Conservation (phyloP, 2,797 vertebrate species). For the Diceros bicornis region DNA sequence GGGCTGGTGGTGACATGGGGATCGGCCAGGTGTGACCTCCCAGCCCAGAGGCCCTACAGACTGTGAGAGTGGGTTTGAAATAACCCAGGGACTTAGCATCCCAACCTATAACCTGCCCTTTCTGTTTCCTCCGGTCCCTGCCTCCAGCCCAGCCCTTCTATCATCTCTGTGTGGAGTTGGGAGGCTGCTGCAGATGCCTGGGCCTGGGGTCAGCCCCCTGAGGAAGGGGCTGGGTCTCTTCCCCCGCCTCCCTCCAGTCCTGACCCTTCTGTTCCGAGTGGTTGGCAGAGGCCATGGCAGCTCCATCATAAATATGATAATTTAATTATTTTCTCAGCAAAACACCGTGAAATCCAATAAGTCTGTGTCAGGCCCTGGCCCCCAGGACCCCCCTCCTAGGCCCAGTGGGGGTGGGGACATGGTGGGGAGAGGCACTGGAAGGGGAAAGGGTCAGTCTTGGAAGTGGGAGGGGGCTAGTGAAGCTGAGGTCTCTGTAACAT, state of each 20-base stretch:
- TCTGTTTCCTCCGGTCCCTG: neutral
- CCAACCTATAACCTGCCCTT: neutral
- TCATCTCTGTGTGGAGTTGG: neutral
- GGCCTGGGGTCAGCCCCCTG: constrained; percentile 66
- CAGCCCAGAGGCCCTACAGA: neutral
- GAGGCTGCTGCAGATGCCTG: neutral
- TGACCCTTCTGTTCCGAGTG: constrained; percentile 80
- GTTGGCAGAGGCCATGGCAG: constrained; percentile 81
- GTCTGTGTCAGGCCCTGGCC: constrained; percentile 86
- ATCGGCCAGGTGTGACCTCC: neutral
- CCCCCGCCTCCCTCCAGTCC: constrained; percentile 38
- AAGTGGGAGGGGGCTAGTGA: neutral
- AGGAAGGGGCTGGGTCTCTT: constrained; percentile 72
- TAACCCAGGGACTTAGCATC: neutral
- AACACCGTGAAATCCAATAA: constrained; percentile 89
- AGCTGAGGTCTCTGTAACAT: neutral
- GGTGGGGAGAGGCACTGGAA: constrained; percentile 37
- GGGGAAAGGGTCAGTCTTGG: constrained; percentile 65
- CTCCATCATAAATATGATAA: constrained; percentile 88
- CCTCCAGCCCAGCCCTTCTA: neutral
- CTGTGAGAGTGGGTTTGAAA: neutral
- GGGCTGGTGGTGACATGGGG: neutral
- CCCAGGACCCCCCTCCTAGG: constrained; percentile 76
- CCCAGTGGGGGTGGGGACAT: constrained; percentile 54
- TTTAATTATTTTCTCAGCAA: constrained; percentile 90